phyloP scores from a whole-genome alignment of 2,113 vertebrate genomes.

The Dasyprocta punctata region DNA sequence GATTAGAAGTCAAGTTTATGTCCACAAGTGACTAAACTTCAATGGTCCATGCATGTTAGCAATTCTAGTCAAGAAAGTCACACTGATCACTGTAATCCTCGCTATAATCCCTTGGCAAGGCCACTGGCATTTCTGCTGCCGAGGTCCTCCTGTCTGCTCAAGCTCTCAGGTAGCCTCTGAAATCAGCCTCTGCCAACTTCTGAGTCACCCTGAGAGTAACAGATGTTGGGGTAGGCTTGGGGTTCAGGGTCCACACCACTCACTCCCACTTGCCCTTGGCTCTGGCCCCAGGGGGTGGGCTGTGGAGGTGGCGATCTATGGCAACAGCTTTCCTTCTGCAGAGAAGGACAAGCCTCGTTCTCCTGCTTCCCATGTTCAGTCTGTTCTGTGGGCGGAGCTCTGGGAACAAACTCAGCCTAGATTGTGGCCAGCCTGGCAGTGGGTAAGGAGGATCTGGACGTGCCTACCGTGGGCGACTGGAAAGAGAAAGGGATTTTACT shows the following conservation, averaged over 20 bases:
- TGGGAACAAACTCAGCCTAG: slow-evolving; percentile 42
- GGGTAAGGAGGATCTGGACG: not conserved
- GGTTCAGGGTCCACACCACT: not conserved
- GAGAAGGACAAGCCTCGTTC: not conserved
- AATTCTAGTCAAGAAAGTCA: not conserved
- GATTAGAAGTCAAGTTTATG: not conserved
- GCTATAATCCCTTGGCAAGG: not conserved
- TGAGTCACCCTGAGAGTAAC: not conserved
- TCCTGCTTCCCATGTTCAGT: not conserved
- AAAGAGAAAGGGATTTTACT: not conserved
- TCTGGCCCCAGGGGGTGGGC: not conserved
- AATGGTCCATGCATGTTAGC: not conserved
- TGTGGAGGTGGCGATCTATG: not conserved
- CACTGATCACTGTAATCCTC: not conserved
- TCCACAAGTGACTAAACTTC: not conserved
- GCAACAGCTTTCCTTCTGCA: not conserved
- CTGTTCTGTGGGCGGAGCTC: slow-evolving; percentile 70
- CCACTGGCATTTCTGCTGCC: not conserved
- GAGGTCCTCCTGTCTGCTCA: not conserved
- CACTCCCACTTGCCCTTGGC: slow-evolving; percentile 38
- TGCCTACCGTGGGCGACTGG: not conserved
- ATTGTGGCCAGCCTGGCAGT: not conserved
- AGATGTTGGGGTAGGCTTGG: not conserved
- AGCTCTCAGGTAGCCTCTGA: not conserved
- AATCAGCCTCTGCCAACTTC: not conserved